Evolutionary conservation across 2,888 invertebrate species (phyloP).

Genomic region (Drosophila anomelani): DNA sequence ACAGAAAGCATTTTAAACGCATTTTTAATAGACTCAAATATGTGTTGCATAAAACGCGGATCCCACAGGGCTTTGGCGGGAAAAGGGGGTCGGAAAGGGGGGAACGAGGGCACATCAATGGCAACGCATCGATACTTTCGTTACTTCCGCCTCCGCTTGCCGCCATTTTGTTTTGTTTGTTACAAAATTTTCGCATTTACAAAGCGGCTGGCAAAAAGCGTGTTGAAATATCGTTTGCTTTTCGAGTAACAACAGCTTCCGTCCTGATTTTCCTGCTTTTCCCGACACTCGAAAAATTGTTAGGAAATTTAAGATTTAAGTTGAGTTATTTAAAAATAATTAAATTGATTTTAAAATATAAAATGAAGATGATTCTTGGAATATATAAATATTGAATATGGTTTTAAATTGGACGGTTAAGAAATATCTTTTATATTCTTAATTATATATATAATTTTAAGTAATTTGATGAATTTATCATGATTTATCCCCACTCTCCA

Average conservation of each 20-base stretch:
- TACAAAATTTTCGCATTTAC: slow-evolving; percentile 77
- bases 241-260: slow-evolving; percentile 31
- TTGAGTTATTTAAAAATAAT: too few relatives aligned
- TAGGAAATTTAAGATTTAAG: too few relatives aligned
- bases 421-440: neutral
- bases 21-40: slow-evolving; percentile 84
- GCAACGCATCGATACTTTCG: slow-evolving; percentile 47
- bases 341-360: too few relatives aligned
- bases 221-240: slow-evolving; percentile 73
- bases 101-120: slow-evolving; percentile 12
- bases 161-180: slow-evolving; percentile 76
- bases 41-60: slow-evolving; percentile 74
- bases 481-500: neutral
- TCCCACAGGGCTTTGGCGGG: slow-evolving; percentile 5
- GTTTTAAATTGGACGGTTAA: too few relatives aligned
- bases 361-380: too few relatives aligned
- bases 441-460: neutral
- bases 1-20: slow-evolving; percentile 80
- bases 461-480: neutral
- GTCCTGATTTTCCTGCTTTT: neutral
- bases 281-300: neutral
- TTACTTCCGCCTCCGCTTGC: slow-evolving; percentile 52
- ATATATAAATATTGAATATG: too few relatives aligned
- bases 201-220: slow-evolving; percentile 69
- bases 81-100: neutral